Evolutionary conservation across 2,888 invertebrate genomes (phyloP), one percentile per base, ranked within the genome.

Genomic region (Drosophila aldrichi): DNA sequence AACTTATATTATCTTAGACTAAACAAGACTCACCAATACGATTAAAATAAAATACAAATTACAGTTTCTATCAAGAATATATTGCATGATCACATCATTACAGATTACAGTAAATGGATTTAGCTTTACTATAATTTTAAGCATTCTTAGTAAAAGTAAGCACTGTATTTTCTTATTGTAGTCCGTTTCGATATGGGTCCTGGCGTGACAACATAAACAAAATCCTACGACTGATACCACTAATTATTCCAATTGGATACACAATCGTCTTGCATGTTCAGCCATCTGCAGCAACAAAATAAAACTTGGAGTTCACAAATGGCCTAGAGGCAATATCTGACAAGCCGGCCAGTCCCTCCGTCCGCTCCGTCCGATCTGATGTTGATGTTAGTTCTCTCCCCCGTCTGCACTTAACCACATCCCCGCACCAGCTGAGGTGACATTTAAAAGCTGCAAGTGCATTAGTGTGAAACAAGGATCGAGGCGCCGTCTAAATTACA

Each of bases 401-500:
- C 40, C 36, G 36, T 14, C 65, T 55, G 70, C 80, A 80, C 77
- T 80, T 77, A 74, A 57, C 52, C 38, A 5, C 54, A 55, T 55
- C 62, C 52, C 67, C 34, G 41, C 46, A 57, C 41, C 58, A 59
- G 57, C 61, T 64, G 56, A 79, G 79, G 84, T 83, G 87, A 88
- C 89, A 88, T 83, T 84, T 79, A 82, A 88, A 86, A 83, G 89
- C 87, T 82, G 87, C 90, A 82, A 89, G 83, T 88, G 88, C 91
- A 90, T 89, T 91, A 90, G 89, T 82, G 89, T 79, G 88, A 90
- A 87, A 90, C 91, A 92, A 80, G 90, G 83, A 79, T 83, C 73
- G 81, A 91, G 92, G 91, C 92, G 92, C 91, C 92, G 90, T 91
- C 91, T 92, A 89, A 91, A 91, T 90, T 91, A 90, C 90, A 70